phyloP scores from a whole-genome alignment of 2,113 vertebrate genomes.

The Neogobius melanostomus region DNA sequence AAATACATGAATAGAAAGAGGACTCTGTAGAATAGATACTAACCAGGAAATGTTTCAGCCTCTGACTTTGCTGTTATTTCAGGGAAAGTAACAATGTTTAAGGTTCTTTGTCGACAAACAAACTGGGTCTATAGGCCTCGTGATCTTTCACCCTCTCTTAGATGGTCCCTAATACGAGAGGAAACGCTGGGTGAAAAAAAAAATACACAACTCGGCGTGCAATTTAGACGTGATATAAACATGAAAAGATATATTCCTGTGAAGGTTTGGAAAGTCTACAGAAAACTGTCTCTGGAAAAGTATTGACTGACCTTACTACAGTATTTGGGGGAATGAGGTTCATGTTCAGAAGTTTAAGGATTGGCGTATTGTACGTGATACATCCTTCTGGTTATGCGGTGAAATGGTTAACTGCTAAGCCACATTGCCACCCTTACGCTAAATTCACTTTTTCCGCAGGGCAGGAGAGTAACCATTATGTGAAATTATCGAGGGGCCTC shows the following conservation, averaged over 20 bases:
- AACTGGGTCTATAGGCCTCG: background rate
- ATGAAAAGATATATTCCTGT: too few species aligned
- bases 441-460: background rate
- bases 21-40: too few species aligned
- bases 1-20: too few species aligned
- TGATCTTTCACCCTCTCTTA: constrained; percentile 1
- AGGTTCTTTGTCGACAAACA: background rate
- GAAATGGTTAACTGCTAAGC: too few species aligned
- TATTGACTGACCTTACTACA: too few species aligned
- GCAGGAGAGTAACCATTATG: background rate
- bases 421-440: background rate
- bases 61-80: background rate
- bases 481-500: background rate
- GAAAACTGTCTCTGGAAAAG: too few species aligned
- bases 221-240: background rate
- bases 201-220: background rate
- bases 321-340: too few species aligned
- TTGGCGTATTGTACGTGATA: too few species aligned
- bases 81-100: background rate
- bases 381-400: too few species aligned
- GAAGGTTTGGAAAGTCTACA: too few species aligned
- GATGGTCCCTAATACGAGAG: background rate
- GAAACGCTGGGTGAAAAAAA: background rate
- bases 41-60: background rate
- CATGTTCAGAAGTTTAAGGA: too few species aligned